Evolutionary conservation across 2,888 invertebrate species (phyloP), one percentile per base, ranked within the genome.

Genomic region (Drosophila affinis): DNA sequence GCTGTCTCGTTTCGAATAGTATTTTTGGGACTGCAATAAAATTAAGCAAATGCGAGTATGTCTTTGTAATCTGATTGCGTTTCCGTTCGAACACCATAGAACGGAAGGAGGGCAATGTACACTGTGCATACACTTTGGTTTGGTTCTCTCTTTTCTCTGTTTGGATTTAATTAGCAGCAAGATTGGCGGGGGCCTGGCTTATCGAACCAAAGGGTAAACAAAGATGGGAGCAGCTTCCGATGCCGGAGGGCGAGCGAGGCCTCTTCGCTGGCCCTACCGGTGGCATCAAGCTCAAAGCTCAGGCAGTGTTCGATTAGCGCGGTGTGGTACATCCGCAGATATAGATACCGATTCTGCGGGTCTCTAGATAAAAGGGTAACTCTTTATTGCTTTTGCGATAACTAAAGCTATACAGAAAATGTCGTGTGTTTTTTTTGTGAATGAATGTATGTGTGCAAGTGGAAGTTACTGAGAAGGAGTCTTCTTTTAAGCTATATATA

Each of bases 341-440:
- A 12, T 4, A 34, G 34, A 34, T 24, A 6, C 39, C n/a, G 39
- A 39, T n/a, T n/a, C 39, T 1, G 7, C 39, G 7, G 39, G 2
- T 39, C 39, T n/a, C n/a, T n/a, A 39, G n/a, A 39, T 39, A n/a
- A 39, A 39, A 39, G 39, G 39, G 39, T 77, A 70, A 72, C 29
- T 9, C 29, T 86, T 82, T 86, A 82, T 86, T 85, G 83, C 72
- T 77, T 74, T 68, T 75, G 59, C 75, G 69, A 72, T 44, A 74
- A 71, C 83, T 85, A 82, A 82, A 69, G 75, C 68, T 77, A 82
- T 77, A 80, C 85, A 79, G 71, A 85, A 82, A 79, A 79, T 76
- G 79, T 73, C 27, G 44, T 55, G 18, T 63, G 48, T 47, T 27
- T 18, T 34, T 14, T 45, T 10, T 18, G 44, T 34, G 14, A 21